Conservation (phyloP, 2,888 invertebrate genomes). For the Hofmannophila pseudospretella region DNA sequence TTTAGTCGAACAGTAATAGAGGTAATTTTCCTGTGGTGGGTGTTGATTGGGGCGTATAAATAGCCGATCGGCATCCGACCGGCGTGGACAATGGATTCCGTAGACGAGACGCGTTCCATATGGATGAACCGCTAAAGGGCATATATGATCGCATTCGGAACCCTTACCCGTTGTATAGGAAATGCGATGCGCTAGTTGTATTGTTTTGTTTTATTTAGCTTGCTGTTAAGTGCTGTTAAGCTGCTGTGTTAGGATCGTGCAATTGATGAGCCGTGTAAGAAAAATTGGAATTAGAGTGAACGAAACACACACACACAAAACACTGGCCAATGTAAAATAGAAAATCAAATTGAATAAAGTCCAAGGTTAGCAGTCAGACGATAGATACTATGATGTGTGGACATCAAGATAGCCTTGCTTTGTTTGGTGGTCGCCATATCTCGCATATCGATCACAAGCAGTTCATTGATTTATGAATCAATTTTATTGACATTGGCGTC, state of each 20-base stretch:
- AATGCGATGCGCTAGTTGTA: too few relatives aligned
- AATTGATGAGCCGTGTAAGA: too few relatives aligned
- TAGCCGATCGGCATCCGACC: conserved; percentile 53
- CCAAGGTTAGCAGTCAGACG: neutral
- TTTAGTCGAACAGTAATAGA: conserved; percentile 30
- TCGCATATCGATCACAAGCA: conserved; percentile 1
- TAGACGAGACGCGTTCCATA: conserved; percentile 70
- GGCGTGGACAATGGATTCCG: conserved; percentile 70
- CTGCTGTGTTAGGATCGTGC: too few relatives aligned
- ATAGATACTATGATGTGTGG: neutral
- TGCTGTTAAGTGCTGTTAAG: too few relatives aligned
- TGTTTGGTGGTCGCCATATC: neutral
- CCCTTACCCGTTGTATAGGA: conserved; percentile 23
- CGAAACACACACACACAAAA: too few relatives aligned
- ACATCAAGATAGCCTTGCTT: neutral
- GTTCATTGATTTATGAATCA: conserved; percentile 6
- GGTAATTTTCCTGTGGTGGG: conserved; percentile 45
- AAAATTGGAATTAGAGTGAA: too few relatives aligned
- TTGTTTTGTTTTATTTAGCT: too few relatives aligned
- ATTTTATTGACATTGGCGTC: conserved; percentile 4
- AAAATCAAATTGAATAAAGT: too few relatives aligned
- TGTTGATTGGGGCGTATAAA: conserved; percentile 62
- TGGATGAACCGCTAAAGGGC: conserved; percentile 67
- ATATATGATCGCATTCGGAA: conserved; percentile 43
- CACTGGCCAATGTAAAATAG: too few relatives aligned